Base-by-base conservation (phyloP, 2,797 vertebrate species). In the Propithecus perrieri region DNA sequence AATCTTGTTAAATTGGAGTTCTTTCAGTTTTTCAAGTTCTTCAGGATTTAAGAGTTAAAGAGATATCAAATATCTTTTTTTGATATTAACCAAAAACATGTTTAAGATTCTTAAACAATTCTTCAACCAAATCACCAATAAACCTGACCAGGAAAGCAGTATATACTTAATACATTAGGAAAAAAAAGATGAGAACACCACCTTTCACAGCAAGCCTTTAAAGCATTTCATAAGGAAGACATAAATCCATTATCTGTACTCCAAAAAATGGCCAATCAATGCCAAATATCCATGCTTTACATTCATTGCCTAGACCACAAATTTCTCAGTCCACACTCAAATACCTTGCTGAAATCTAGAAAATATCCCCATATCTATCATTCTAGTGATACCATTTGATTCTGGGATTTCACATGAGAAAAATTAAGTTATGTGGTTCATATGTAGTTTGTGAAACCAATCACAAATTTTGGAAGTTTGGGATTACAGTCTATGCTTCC, bases 121-220 rank as follows among this genome's bases (percentile, higher is more conserved):
- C 53, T 78, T 84, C 20, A 95, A 89, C 26, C 75, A 93, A 61
- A 12, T 79, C n/a, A 95, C 26, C 48, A 53, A 41, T 80, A 85
- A 85, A 95, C 94, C 28, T 59, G 38, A 94, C 33, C 41, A 75
- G n/a, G 74, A 93, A 93, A 81, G 24, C 9, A 86, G 6, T 84
- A 53, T 26, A 72, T 12, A 95, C 18, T 76, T 85, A 79, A 88
- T 53, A 50, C 4, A 48, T 63, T 69, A 18, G 63, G 63, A 4
- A 43, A 43, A 55, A 78, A 81, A 69, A 46, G 24, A 43, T 30
- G 5, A 91, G 30, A 15, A 86, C 33, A 85, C 85, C 53, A 26
- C 11, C 83, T 95, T 96, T 86, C 28, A 48, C 28, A 48, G 12
- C 22, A 96, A 89, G 35, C 0, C 50, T 55, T 94, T 90, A 57